These are phyloP conservation scores for Tuberolachnus salignus DNA, from an alignment of 2,888 invertebrate species.

Conservation along the genomic window DNA sequence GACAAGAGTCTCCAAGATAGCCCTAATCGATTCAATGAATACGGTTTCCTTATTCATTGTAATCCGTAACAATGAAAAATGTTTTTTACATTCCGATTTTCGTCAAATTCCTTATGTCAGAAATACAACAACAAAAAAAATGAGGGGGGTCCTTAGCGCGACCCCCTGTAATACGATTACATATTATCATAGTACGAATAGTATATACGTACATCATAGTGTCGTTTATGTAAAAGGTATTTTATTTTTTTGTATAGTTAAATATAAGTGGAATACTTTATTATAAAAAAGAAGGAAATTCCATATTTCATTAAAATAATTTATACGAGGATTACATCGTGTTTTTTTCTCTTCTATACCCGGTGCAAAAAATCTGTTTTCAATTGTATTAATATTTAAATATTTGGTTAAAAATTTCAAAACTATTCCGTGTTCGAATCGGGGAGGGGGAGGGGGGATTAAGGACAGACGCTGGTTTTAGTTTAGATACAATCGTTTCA, in stretches of 20 bases:
- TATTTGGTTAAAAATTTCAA: no score
- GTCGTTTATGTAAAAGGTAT: not conserved
- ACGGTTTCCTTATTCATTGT: conserved; percentile 34
- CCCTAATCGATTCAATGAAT: not conserved
- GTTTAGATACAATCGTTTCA: no score
- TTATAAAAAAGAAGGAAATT: no score
- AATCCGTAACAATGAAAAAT: not conserved
- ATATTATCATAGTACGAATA: not conserved
- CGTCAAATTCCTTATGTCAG: conserved; percentile 19
- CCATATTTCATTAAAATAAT: not conserved
- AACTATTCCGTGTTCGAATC: no score
- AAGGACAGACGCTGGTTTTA: no score
- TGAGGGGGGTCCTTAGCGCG: not conserved
- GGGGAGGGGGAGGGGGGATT: no score
- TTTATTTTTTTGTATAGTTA: not conserved
- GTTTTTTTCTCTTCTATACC: no score
- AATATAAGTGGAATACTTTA: not conserved
- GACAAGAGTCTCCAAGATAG: not conserved
- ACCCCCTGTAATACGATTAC: not conserved
- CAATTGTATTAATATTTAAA: no score
- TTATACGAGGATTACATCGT: not conserved
- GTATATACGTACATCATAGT: not conserved
- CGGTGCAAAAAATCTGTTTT: no score
- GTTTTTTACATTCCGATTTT: conserved; percentile 3
- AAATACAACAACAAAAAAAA: not conserved